These are phyloP conservation scores for Lerista edwardsae DNA, from an alignment of 2,797 vertebrate species.

Conservation along the genomic window DNA sequence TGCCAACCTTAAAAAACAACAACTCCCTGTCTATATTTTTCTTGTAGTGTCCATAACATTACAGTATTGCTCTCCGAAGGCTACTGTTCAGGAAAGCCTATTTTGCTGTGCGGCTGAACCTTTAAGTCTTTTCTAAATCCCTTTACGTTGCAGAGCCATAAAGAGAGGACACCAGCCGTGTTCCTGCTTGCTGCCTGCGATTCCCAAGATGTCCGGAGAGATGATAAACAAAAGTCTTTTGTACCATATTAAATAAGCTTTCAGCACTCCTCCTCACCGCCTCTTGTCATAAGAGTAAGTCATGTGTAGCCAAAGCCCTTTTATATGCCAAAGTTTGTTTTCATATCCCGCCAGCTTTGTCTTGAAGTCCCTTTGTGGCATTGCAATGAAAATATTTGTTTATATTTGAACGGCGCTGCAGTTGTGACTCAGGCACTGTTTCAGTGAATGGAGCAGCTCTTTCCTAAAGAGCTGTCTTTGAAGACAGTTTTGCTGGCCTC, in stretches of 20 bases:
- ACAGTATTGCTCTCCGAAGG: constrained; percentile 2
- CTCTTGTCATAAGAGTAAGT: constrained; percentile 80
- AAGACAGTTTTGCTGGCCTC: constrained; percentile 66
- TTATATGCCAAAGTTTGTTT: constrained; percentile 80
- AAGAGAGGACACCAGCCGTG: constrained; percentile 69
- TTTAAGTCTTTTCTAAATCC: constrained; percentile 66
- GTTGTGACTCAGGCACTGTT: constrained; percentile 73
- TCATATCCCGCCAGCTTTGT: constrained; percentile 78
- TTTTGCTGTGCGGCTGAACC: constrained; percentile 53
- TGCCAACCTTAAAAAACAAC: not conserved
- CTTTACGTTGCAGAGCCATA: constrained; percentile 63
- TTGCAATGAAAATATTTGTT: constrained; percentile 83
- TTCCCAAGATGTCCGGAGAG: constrained; percentile 78
- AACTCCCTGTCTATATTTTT: constrained; percentile 10
- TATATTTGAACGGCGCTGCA: constrained; percentile 77
- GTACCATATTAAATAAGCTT: constrained; percentile 82
- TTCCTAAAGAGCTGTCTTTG: constrained; percentile 77
- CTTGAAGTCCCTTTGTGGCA: constrained; percentile 76
- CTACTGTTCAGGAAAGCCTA: constrained; percentile 61
- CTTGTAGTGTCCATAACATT: constrained; percentile 15
- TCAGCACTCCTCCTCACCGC: constrained; percentile 73
- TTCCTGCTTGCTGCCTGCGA: constrained; percentile 74
- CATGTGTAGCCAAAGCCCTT: constrained; percentile 80
- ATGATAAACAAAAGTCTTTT: constrained; percentile 83
- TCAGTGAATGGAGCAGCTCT: constrained; percentile 73